Evolutionary conservation across 2,888 invertebrate genomes (phyloP).

Genomic region (Drosophila mimetica): DNA sequence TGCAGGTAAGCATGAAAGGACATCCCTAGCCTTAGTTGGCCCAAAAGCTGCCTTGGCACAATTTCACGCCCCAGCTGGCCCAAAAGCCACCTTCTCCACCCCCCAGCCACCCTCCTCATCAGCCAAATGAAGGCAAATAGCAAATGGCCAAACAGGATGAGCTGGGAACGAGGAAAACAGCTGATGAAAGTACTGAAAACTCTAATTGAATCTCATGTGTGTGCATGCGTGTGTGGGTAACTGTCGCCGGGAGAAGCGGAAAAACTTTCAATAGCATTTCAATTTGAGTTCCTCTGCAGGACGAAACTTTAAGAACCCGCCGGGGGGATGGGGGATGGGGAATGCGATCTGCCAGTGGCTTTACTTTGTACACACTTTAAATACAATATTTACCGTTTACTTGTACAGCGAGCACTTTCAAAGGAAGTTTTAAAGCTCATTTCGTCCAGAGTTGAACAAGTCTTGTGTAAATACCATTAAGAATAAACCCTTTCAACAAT

Average conservation of each 20-base stretch:
- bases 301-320: conserved; percentile 9
- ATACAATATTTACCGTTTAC: conserved; percentile 1
- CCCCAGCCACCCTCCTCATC: not conserved
- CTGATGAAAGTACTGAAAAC: conserved; percentile 64
- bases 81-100: not conserved
- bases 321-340: too few relatives aligned
- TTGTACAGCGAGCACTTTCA: not conserved
- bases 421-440: not conserved
- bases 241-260: conserved; percentile 47
- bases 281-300: conserved; percentile 50
- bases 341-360: too few relatives aligned
- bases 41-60: conserved; percentile 45
- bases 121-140: conserved; percentile 65
- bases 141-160: conserved; percentile 18
- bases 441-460: not conserved
- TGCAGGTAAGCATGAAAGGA: conserved; percentile 62
- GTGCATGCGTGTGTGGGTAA: conserved; percentile 12
- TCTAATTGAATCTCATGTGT: conserved; percentile 68
- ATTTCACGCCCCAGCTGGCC: conserved; percentile 57
- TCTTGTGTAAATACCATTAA: not conserved
- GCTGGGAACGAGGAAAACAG: conserved; percentile 18
- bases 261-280: conserved; percentile 66
- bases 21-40: conserved; percentile 9
- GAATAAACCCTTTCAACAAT: too few relatives aligned
- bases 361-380: not conserved